Evolutionary conservation across 2,113 vertebrate genomes (phyloP), one percentile per base, ranked within the genome.

Genomic region (Caloenas nicobarica): DNA sequence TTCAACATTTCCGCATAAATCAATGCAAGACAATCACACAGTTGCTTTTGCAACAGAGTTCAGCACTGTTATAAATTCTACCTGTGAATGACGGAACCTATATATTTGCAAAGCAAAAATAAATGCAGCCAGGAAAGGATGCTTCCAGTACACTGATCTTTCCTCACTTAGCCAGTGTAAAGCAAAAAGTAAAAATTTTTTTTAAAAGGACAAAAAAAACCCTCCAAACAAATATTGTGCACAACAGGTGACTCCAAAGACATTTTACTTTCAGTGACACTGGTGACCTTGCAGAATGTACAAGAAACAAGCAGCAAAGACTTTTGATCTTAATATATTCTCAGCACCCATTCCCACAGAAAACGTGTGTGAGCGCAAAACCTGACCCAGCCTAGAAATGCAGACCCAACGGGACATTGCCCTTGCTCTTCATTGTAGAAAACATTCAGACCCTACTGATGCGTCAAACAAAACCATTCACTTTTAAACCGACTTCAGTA

Each of bases 351-450:
- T 9, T 48, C 56, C 25, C 29, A 42, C 5, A 21, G 44, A 66
- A 68, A 64, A 42, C 0, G 4, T 5, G 17, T 4, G 22, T 5
- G n/a, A 61, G 17, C 51, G 51, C 40, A 68, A 72, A 36, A 9
- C 19, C 58, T 12, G 19, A 28, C 11, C 17, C 34, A 25, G 28
- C 31, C 31, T 3, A 13, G 38, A 44, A 38, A 22, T 0, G 11
- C 60, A 0, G 8, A 8, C 65, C 68, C 56, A 8, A 22, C 1
- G 13, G 70, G 60, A 40, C 22, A 4, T 34, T 33, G 31, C 40
- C 31, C 31, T 2, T 8, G 48, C 44, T 38, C 80, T 33, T 9
- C 0, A 9, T 1, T 25, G 3, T 5, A 46, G 36, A 19, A 23
- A 4, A 3, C 66, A 7, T 9, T 19, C 79, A 33, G 53, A 44